Percentiles rank a stretch among this genome's conserved stretches.
Conservation (phyloP, 2,888 invertebrate species). For the Oligia strigilis region DNA sequence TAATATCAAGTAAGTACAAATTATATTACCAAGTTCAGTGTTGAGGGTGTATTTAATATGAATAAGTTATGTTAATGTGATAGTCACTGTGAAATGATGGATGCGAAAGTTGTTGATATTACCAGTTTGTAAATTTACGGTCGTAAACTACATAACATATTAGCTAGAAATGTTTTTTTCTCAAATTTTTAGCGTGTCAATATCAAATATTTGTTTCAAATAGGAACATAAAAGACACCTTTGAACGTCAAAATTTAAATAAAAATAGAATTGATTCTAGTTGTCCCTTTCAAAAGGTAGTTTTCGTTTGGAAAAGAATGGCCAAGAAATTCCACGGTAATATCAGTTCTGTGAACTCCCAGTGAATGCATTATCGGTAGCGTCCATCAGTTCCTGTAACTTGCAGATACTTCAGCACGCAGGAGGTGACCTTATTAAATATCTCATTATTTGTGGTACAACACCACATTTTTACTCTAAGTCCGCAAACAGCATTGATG, state of each 20-base stretch:
- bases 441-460: not conserved
- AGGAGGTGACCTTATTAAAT: not conserved
- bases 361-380: not conserved
- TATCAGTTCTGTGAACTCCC: not conserved
- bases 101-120: not conserved
- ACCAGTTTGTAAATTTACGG: not conserved
- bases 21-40: constrained; percentile 49
- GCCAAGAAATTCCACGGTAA: no score
- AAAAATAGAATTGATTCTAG: no score
- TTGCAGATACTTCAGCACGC: not conserved
- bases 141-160: no score
- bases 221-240: no score
- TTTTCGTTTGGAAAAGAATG: no score
- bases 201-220: no score
- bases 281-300: no score
- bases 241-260: no score
- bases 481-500: not conserved
- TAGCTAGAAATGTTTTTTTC: not conserved
- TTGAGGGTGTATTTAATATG: constrained; percentile 38
- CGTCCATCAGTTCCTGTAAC: not conserved
- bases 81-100: not conserved
- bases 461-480: not conserved
- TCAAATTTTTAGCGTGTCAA: not conserved
- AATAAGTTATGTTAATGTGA: constrained; percentile 41
- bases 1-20: constrained; percentile 45